Conservation (phyloP, 2,113 vertebrate genomes). For the Ochotona princeps region DNA sequence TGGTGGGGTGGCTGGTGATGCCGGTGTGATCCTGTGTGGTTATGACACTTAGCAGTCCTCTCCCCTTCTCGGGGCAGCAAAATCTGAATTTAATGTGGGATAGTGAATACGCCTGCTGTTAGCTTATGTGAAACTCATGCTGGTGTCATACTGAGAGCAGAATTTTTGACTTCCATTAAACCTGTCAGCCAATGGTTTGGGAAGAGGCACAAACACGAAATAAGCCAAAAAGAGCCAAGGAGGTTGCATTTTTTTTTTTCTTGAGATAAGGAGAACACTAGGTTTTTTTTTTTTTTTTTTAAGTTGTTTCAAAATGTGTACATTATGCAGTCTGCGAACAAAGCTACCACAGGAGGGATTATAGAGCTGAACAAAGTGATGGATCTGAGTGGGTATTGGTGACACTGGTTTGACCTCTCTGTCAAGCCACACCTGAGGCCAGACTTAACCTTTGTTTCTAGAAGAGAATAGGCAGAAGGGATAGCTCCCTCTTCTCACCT, state of each 20-base stretch:
- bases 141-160: neutral
- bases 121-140: neutral
- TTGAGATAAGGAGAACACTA: neutral
- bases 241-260: neutral
- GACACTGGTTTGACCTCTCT: neutral
- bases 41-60: neutral
- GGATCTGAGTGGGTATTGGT: neutral
- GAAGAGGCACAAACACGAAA: neutral
- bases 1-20: neutral
- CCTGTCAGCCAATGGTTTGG: neutral
- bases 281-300: neutral
- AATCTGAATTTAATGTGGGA: neutral
- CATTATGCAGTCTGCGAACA: neutral
- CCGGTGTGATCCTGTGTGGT: no score
- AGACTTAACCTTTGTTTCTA: neutral
- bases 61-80: neutral
- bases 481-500: neutral
- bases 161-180: neutral
- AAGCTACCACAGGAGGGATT: neutral
- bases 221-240: neutral
- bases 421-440: neutral
- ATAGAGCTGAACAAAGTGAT: neutral
- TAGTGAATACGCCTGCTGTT: neutral
- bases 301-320: neutral
- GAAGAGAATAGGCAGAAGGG: neutral